Conservation (phyloP, 2,113 vertebrate genomes). For the Lutjanus erythropterus region DNA sequence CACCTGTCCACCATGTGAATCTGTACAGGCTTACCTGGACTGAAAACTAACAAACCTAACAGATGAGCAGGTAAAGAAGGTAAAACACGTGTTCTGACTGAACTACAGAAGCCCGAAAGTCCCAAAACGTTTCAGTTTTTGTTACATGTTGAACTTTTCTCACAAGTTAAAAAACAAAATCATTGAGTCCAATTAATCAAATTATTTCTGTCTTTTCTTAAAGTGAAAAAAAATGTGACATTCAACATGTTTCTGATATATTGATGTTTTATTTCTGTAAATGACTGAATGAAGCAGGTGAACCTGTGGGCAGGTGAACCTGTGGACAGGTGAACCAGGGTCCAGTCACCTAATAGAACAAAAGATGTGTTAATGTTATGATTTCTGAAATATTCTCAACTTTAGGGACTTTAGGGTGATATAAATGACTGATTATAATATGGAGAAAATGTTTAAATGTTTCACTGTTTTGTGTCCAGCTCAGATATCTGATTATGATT, state of each 20-base stretch:
- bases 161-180: neutral
- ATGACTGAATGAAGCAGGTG: no score
- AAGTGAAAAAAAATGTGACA: neutral
- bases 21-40: neutral
- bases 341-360: neutral
- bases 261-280: neutral
- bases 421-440: neutral
- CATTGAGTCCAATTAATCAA: neutral
- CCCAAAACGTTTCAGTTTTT: neutral
- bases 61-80: neutral
- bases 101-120: conserved; percentile 1
- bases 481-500: no score
- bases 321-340: neutral
- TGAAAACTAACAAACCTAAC: neutral
- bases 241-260: neutral
- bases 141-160: conserved; percentile 6
- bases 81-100: neutral
- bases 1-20: neutral
- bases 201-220: neutral
- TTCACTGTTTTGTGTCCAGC: neutral
- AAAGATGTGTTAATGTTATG: neutral
- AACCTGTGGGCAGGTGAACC: no score
- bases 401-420: no score
- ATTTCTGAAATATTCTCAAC: neutral
- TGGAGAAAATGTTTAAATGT: neutral